Evolutionary conservation across 2,888 invertebrate genomes (phyloP), one percentile per base, ranked within the genome.

Genomic region (Petrolisthes manimaculis): DNA sequence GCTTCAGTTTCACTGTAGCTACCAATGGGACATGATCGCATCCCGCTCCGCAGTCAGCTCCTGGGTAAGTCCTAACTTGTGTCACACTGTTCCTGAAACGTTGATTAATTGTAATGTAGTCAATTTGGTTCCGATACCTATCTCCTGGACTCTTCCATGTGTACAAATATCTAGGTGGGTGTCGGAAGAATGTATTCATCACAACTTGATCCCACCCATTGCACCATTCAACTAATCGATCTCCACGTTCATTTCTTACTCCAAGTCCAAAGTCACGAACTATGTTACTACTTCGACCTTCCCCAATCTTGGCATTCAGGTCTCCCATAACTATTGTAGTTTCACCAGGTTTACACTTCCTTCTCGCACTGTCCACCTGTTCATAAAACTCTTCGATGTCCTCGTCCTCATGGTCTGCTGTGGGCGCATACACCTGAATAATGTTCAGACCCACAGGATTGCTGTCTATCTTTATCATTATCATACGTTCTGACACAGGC

Each of bases 11-110:
- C 61, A 61, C 61, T 61, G 61, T 61, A 61, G 61, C 61, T 61
- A 61, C 61, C 61, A 61, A 61, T 79, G 24, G 24, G 37, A 79
- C 79, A 79, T 53, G 79, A 53, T 79, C n/a, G 24, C 79, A 37
- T 8, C 53, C n/a, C n/a, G n/a, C n/a, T n/a, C n/a, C n/a, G n/a
- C 79, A 79, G 54, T 79, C 79, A 9, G 79, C 79, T 24, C 79
- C 79, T 9, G 79, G 79, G n/a, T 37, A 79, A 6, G 54, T 79
- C n/a, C 37, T 79, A 37, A n/a, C 79, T 51, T 79, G 37, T 37
- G 6, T 24, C 6, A 79, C 53, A 6, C 9, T 51, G 37, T 79
- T 79, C 6, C 79, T 5, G 37, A 79, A 79, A 9, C 54, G 5
- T n/a, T n/a, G 5, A 9, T 37, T 37, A 9, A 51, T 79, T 9